Evolutionary conservation across 2,888 invertebrate genomes (phyloP).

Genomic region (Hartigia nigra): DNA sequence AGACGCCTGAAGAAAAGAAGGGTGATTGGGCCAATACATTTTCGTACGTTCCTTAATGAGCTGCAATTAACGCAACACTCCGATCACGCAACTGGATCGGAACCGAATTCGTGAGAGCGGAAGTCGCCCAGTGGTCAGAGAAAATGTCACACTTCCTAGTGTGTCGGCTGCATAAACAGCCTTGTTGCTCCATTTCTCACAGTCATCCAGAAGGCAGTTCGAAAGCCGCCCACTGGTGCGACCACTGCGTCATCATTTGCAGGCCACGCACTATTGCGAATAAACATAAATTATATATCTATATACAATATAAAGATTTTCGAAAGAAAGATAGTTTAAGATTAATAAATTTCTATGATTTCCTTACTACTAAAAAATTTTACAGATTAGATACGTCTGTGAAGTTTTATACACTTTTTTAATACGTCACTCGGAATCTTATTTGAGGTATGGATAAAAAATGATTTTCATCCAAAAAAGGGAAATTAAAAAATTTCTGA

Average conservation of each 20-base stretch:
- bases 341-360: not conserved
- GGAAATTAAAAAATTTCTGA: not conserved
- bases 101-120: not conserved
- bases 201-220: not conserved
- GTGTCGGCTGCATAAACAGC: not conserved
- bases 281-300: not conserved
- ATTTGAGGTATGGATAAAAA: not conserved
- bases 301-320: not conserved
- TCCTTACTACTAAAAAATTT: not conserved
- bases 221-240: not conserved
- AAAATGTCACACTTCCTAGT: not conserved
- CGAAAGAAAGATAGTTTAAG: not conserved
- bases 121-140: not conserved
- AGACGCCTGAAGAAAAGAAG: not conserved
- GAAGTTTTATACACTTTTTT: too few species aligned
- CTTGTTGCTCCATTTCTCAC: not conserved
- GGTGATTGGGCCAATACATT: not conserved
- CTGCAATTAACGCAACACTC: not conserved
- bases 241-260: not conserved
- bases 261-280: not conserved
- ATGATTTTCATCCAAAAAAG: not conserved
- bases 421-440: not conserved
- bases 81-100: not conserved
- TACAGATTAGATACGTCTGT: too few species aligned
- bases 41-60: not conserved